Evolutionary conservation across 2,113 vertebrate genomes (phyloP), one percentile per base, ranked within the genome.

Genomic region (Sprattus sprattus): DNA sequence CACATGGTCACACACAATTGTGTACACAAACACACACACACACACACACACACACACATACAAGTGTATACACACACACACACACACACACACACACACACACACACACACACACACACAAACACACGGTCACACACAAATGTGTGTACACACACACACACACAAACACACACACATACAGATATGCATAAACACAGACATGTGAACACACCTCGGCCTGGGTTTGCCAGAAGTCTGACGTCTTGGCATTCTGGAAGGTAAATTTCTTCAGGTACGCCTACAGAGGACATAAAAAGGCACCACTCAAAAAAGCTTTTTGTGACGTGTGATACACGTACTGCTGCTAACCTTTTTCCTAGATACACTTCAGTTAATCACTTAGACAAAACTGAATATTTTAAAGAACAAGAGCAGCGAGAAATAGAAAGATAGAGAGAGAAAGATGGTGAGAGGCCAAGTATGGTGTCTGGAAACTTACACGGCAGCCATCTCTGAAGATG

Each of bases 151-250:
- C 44, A 4, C 6, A 52, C 49, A 47, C 22, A 71, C 9, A 60
- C 28, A 49, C 10, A 39, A 49, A 28, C 13, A 32, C 64, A 46
- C 81, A 67, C 39, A 82, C 50, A 83, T 7, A 80, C 46, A 45
- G 60, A 86, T 89, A 78, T 95, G 99, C 98, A 82, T 1, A 84
- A 0, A 84, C 15, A 81, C 28, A 49, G 18, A 82, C 10, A 50
- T 6, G 15, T 39, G 32, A 8, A 67, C 5, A 78, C 95, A 99
- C 98, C 84, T 60, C 25, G 89, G 95, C 91, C 15, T 98, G 92
- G 9, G 97, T 93, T 32, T 82, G 84, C 98, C 98, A 99, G 93
- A 99, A 99, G 86, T 99, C 93, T 9, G 94, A 83, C 1, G 98
- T 99, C 92, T 96, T 99, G 83, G 98, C 98, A 81, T 99, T 99